A percentile compares a stretch with the other conserved stretches of the same genome.
Conservation (phyloP, 1,140 invertebrate species). For the Planococcus citri region DNA sequence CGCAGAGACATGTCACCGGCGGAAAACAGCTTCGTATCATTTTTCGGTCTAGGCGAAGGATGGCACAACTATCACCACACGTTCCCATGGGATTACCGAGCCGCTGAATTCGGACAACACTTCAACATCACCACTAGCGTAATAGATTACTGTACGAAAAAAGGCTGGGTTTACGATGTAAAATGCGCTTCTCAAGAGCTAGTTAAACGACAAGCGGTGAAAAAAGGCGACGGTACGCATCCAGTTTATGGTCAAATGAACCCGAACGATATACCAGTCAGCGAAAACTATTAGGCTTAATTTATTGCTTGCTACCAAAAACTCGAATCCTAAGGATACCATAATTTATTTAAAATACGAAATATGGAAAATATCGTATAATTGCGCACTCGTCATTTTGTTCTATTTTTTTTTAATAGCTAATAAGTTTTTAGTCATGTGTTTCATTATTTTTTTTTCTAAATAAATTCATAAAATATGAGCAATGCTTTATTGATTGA, state of each 20-base stretch:
- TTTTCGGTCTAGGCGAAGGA: constrained; percentile 47
- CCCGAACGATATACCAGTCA: neutral
- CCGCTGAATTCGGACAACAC: constrained; percentile 46
- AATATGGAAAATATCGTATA: too few species aligned
- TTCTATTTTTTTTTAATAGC: neutral
- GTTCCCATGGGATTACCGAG: constrained; percentile 89
- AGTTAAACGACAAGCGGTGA: constrained; percentile 30
- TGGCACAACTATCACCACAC: constrained; percentile 74
- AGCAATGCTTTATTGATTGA: constrained; percentile 3
- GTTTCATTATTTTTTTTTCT: neutral
- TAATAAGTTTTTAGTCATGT: constrained; percentile 7
- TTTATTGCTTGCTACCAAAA: neutral
- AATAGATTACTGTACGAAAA: constrained; percentile 37
- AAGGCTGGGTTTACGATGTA: constrained; percentile 51
- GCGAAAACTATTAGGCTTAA: neutral
- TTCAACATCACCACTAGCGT: constrained; percentile 38
- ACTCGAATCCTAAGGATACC: neutral
- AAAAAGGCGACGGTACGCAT: constrained; percentile 24
- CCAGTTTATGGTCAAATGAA: constrained; percentile 9
- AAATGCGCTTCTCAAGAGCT: constrained; percentile 38
- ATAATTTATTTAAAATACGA: neutral
- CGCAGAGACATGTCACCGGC: constrained; percentile 48
- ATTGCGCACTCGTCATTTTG: neutral
- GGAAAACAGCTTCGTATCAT: constrained; percentile 47
- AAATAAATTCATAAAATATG: neutral